Evolutionary conservation across 2,113 vertebrate genomes (phyloP), one percentile per base, ranked within the genome.

Genomic region (Steatornis caripensis): DNA sequence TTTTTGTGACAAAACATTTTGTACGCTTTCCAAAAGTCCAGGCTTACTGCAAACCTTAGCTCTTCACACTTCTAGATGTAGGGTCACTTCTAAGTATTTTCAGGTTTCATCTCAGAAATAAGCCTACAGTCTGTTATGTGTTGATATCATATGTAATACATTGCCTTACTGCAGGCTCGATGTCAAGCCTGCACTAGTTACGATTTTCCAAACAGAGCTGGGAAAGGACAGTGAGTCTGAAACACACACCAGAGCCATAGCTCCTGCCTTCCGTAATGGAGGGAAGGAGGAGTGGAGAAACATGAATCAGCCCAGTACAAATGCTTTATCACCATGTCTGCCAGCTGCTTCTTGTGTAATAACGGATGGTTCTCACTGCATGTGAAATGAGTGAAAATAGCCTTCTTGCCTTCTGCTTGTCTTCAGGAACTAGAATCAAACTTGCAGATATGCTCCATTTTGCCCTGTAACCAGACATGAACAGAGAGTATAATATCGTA

Each of bases 241-340:
- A 68, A 5, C n/a, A 20, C 46, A 54, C 7, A 36, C 5, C 8
- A 9, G 46, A 84, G 19, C 34, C 7, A 0, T 34, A 90, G 18
- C 3, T 91, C 39, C 45, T 11, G 4, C 21, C 36, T 55, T 81
- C 45, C 12, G 3, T 36, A 29, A 41, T 1, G 2, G 12, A 89
- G 64, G 43, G 16, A 60, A 79, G 29, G 36, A 70, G 10, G 22
- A 49, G 6, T 1, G 1, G 20, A 66, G 27, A 83, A 58, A 46
- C 0, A 0, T 18, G 3, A 74, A 57, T 15, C 9, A 34, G 15
- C 26, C 24, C n/a, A 17, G 18, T 53, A 32, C 12, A 65, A 76
- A 24, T 34, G 15, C 26, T 82, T 91, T n/a, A 41, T 23, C 34
- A n/a, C 20, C 14, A 4, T 32, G 11, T 32, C 64, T 82, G 23